Percentiles rank a stretch among this genome's conserved stretches.
Conservation (phyloP, 2,888 invertebrate species). For the Amblyjoppa fuscipennis region DNA sequence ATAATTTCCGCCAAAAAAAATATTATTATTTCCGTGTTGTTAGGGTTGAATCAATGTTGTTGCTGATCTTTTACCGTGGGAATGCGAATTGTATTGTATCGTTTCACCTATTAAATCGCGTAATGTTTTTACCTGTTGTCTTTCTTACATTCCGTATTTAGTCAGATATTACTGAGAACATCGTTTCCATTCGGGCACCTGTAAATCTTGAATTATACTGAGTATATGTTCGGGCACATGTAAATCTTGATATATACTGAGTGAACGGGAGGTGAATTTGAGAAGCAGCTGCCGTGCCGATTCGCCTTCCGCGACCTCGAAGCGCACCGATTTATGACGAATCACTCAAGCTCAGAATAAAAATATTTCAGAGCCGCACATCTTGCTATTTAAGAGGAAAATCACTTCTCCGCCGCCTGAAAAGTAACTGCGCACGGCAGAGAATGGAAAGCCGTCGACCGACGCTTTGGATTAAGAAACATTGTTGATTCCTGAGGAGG, state of each 20-base stretch:
- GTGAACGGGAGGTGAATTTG: constrained; percentile 79
- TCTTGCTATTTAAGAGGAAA: constrained; percentile 93
- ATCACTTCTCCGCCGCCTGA: constrained; percentile 87
- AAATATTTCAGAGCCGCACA: constrained; percentile 93
- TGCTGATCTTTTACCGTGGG: too few relatives aligned
- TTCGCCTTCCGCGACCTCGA: background rate
- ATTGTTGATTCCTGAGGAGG: constrained; percentile 72
- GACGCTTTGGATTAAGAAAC: constrained; percentile 68
- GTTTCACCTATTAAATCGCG: too few relatives aligned
- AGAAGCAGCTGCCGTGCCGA: background rate
- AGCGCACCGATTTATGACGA: background rate
- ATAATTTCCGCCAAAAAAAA: too few relatives aligned
- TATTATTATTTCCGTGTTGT: too few relatives aligned
- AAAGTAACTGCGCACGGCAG: constrained; percentile 65
- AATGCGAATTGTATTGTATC: too few relatives aligned
- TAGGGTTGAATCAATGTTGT: too few relatives aligned
- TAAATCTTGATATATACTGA: background rate
- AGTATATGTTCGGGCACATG: background rate
- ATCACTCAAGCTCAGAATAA: constrained; percentile 12
- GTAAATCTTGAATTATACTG: background rate
- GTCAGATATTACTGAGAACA: too few relatives aligned
- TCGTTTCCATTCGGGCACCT: too few relatives aligned
- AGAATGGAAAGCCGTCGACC: constrained; percentile 27
- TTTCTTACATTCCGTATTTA: too few relatives aligned
- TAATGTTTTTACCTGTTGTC: too few relatives aligned